phyloP scores from a whole-genome alignment of 1,140 invertebrate species.

The Drosophila guanche region DNA sequence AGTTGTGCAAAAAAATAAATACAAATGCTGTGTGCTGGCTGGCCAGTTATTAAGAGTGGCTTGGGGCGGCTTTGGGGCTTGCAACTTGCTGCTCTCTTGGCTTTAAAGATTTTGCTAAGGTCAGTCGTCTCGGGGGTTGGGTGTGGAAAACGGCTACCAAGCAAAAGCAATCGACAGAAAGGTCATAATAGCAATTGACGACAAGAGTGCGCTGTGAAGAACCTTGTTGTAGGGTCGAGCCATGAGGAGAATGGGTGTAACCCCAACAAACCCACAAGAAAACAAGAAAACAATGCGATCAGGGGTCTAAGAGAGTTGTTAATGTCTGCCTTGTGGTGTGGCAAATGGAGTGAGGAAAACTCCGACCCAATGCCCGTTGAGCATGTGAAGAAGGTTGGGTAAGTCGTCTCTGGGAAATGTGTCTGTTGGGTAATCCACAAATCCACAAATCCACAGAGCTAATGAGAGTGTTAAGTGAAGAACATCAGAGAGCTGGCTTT shows the following conservation, averaged over 20 bases:
- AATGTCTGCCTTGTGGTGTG: slow-evolving; percentile 8
- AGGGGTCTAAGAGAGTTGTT: slow-evolving; percentile 17
- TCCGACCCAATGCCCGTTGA: no score
- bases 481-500: no score
- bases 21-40: slow-evolving; percentile 13
- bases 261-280: slow-evolving; percentile 6
- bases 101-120: slow-evolving; percentile 62
- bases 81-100: slow-evolving; percentile 9
- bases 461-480: no score
- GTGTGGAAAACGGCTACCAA: slow-evolving; percentile 49
- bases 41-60: slow-evolving; percentile 63
- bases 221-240: slow-evolving; percentile 71
- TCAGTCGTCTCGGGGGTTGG: slow-evolving; percentile 49
- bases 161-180: slow-evolving; percentile 56
- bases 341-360: no score
- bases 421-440: no score
- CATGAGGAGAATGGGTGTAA: slow-evolving; percentile 56
- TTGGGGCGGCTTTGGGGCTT: slow-evolving; percentile 17
- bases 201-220: slow-evolving; percentile 37
- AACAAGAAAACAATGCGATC: slow-evolving; percentile 30
- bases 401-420: no score
- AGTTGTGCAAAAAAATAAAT: slow-evolving; percentile 53
- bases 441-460: no score
- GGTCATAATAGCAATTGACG: slow-evolving; percentile 70
- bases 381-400: no score